Conservation (phyloP, 2,888 invertebrate genomes). For the Metacarcinus magister region DNA sequence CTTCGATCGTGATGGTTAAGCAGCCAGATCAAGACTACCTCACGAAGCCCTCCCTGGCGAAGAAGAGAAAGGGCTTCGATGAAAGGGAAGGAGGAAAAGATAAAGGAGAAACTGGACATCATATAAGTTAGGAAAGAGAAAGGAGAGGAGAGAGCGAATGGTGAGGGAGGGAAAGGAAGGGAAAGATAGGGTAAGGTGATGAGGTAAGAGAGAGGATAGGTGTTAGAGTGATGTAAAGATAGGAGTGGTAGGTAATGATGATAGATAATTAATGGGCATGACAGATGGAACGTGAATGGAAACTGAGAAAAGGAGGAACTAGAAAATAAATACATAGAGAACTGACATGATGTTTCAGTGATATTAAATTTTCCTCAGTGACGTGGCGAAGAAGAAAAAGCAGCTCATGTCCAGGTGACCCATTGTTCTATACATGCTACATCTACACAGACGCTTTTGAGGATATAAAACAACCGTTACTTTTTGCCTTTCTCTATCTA, state of each 20-base stretch:
- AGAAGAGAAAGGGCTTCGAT: not conserved
- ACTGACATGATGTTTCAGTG: not conserved
- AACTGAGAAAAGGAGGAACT: not conserved
- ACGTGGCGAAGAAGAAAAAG: too few species aligned
- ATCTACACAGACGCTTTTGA: too few species aligned
- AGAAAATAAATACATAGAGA: not conserved
- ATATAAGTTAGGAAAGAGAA: not conserved
- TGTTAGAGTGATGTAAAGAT: not conserved
- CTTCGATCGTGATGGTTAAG: not conserved
- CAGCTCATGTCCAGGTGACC: too few species aligned
- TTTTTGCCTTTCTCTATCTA: not conserved
- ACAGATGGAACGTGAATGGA: not conserved
- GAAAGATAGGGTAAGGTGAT: not conserved
- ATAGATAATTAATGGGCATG: not conserved
- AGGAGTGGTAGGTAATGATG: not conserved
- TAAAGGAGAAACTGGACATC: not conserved
- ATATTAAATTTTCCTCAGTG: too few species aligned
- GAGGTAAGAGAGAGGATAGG: not conserved
- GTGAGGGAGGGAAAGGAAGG: not conserved
- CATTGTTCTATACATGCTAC: too few species aligned
- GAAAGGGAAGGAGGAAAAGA: not conserved
- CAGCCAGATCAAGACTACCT: not conserved
- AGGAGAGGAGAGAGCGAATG: not conserved
- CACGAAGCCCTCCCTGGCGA: not conserved
- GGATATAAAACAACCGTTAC: not conserved